Conservation (phyloP, 1,140 invertebrate genomes). For the Nylanderia fulva region DNA sequence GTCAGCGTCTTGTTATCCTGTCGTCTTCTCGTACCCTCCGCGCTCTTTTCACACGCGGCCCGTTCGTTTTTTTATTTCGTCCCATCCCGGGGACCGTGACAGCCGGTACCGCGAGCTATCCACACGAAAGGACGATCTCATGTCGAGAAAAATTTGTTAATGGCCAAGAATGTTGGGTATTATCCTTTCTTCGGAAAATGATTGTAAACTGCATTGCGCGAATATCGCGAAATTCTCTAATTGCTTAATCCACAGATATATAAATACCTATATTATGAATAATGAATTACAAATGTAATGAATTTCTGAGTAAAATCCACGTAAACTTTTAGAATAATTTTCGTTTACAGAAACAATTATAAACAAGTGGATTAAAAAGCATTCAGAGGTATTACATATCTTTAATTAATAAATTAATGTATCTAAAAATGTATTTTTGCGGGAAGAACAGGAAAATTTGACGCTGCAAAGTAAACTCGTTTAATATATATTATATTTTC, state of each 20-base stretch:
- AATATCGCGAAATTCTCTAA: not conserved
- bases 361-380: not conserved
- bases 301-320: not conserved
- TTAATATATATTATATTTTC: not conserved
- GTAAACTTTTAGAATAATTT: constrained; percentile 22
- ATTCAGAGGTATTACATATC: not conserved
- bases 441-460: not conserved
- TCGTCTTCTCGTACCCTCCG: constrained; percentile 47
- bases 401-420: not conserved
- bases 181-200: constrained; percentile 19
- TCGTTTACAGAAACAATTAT: not conserved
- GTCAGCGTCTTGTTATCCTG: constrained; percentile 77
- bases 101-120: constrained; percentile 66
- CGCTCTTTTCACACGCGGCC: constrained; percentile 54
- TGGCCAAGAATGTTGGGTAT: not conserved
- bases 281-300: too few relatives aligned
- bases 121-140: constrained; percentile 56
- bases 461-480: constrained; percentile 11
- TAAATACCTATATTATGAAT: too few relatives aligned
- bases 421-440: not conserved
- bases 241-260: not conserved
- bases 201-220: not conserved
- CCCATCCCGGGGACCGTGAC: constrained; percentile 62
- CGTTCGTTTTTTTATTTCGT: constrained; percentile 50
- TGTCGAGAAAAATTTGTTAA: constrained; percentile 58